Evolutionary conservation across 1,140 invertebrate genomes (phyloP), one percentile per base, ranked within the genome.

Genomic region (Zaprionus nigranus): DNA sequence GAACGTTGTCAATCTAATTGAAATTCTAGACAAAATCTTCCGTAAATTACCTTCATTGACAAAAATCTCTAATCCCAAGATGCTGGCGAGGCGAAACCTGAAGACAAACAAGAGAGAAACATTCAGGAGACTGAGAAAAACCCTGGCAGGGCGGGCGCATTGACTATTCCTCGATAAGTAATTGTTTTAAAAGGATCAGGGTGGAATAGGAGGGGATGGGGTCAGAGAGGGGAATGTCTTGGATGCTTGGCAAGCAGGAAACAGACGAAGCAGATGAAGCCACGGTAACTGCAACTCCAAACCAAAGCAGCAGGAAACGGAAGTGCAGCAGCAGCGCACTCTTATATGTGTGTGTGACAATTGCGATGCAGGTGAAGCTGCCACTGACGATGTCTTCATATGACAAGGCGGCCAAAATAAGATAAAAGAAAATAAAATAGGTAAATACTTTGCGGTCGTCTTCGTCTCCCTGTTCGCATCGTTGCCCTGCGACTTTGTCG

Each of bases 11-110:
- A 90, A 91, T 87, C 88, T 90, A 91, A 91, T 91, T 91, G 88
- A 91, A 91, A 91, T 91, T 91, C 86, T 91, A 90, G 88, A 91
- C 88, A 85, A 90, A 91, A 91, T 91, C 88, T 90, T 87, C 86
- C 75, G 86, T 83, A 90, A 91, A 91, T 91, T 91, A 91, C 86
- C 86, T 82, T 81, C 86, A 91, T 90, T 91, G 88, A 90, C 88
- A 91, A 91, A 91, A 91, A 87, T 90, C 86, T 82, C 86, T 87
- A 91, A 91, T 90, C 81, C 88, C 86, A 64, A 60, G 59, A 53
- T 54, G 76, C 73, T 62, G 54, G 20, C 60, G 57, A 70, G 40
- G 51, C 60, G 79, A 73, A 82, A 83, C 80, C 72, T 66, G 62
- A 79, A 67, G 71, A 76, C 65, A 80, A 78, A 78, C 78, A 75